phyloP scores from a whole-genome alignment of 2,113 vertebrate genomes.

The Falco punctatus region DNA sequence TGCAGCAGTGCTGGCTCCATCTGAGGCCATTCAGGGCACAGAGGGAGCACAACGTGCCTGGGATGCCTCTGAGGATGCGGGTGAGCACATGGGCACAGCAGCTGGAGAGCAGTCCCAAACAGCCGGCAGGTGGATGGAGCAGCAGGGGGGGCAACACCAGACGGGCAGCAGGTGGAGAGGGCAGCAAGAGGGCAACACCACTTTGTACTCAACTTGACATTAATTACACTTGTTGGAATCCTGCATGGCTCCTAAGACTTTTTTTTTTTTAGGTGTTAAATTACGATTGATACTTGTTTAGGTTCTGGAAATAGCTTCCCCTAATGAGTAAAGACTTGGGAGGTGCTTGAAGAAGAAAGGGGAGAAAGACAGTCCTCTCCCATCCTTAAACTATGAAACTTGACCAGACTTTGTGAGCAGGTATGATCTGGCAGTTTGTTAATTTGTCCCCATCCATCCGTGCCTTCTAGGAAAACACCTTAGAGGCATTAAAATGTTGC shows the following conservation, averaged over 20 bases:
- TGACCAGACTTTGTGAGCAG: background rate
- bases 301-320: background rate
- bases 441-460: background rate
- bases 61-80: rapidly evolving
- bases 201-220: conserved; percentile 40
- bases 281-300: background rate
- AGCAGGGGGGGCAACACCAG: conserved; percentile 36
- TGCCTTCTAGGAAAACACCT: background rate
- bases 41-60: rapidly evolving
- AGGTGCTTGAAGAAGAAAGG: rapidly evolving
- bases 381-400: background rate
- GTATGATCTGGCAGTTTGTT: background rate
- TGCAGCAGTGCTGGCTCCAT: rapidly evolving
- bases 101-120: conserved; percentile 46
- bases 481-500: background rate
- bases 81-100: conserved; percentile 31
- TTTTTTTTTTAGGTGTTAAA: background rate
- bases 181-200: background rate
- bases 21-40: rapidly evolving
- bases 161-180: conserved; percentile 36
- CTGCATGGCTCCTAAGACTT: background rate
- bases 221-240: conserved; percentile 53
- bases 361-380: background rate
- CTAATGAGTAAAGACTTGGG: background rate
- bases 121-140: background rate